Evolutionary conservation across 1,140 invertebrate species (phyloP), one percentile per base, ranked within the genome.

Genomic region (Heterodera schachtii): DNA sequence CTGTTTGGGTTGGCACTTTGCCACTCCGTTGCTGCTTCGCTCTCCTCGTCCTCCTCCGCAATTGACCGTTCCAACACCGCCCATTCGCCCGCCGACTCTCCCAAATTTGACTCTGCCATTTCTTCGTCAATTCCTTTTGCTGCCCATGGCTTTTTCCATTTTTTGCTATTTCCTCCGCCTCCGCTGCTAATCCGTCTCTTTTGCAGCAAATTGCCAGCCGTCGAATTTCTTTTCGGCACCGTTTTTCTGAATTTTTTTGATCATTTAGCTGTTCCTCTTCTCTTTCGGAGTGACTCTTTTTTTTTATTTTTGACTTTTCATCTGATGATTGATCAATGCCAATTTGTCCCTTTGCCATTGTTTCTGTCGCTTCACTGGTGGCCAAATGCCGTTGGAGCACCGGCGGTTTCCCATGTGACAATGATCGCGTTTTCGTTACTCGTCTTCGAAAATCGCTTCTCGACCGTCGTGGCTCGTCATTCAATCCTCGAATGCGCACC

Each of bases 401-500:
- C 69, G 9, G 6, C 57, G 57, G 57, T 4, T 13, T 31, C 31
- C 31, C 31, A 31, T 31, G 31, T 64, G 57, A 64, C 5, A 13
- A 19, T 19, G 44, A 71, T 13, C 69, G 31, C 6, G 13, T 41
- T 41, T 46, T 71, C 21, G n/a, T 67, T 46, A 31, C 64, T 43
- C 49, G 13, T n/a, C 46, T 16, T 19, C 31, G 5, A 43, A 31
- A 64, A 66, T 31, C 75, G 52, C 47, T 79, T 81, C 46, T 47
- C 2, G 11, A 43, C 13, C 8, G 49, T 46, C 7, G 43, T 11
- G n/a, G 31, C 41, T 60, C 66, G 43, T 74, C 75, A 67, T 74
- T 74, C 73, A 81, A 43, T 19, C 80, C 80, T 44, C 75, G 46
- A 64, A 81, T 81, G n/a, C 73, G 44, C n/a, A 81, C 80, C 19